These are phyloP conservation scores for Chondrosia reniformis DNA, from an alignment of 37 sponge, comb jelly and placozoan genomes.

Conservation along the genomic window DNA sequence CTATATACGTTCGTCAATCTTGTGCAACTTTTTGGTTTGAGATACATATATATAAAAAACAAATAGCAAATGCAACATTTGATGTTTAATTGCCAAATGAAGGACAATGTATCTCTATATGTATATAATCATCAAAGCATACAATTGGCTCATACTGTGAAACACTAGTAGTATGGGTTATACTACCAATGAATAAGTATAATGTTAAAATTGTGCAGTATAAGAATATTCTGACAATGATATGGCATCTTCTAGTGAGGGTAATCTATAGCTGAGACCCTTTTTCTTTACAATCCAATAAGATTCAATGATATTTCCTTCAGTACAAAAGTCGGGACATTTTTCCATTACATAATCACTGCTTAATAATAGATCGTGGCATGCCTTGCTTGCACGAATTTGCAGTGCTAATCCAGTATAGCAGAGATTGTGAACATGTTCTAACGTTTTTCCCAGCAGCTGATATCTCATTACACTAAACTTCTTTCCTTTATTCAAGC, in stretches of 20 bases:
- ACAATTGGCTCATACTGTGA: too few species aligned
- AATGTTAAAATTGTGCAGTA: too few species aligned
- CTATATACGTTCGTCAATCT: too few species aligned
- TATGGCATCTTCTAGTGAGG: constrained; percentile 49
- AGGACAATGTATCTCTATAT: too few species aligned
- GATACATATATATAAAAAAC: too few species aligned
- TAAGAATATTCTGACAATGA: constrained; percentile 62
- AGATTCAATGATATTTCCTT: constrained; percentile 50
- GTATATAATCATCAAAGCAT: too few species aligned
- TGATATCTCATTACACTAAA: constrained; percentile 51
- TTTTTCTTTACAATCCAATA: constrained; percentile 68
- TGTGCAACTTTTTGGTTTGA: too few species aligned
- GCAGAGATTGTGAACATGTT: constrained; percentile 38
- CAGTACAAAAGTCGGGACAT: constrained; percentile 53
- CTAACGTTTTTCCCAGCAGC: constrained; percentile 48
- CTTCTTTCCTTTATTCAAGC: background rate
- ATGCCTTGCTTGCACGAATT: constrained; percentile 62
- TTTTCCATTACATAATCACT: constrained; percentile 64
- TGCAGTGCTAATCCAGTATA: constrained; percentile 66
- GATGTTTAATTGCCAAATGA: too few species aligned
- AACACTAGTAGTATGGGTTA: background rate
- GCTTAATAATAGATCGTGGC: constrained; percentile 29
- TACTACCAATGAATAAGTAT: too few species aligned
- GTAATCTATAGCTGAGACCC: constrained; percentile 34
- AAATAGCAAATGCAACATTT: too few species aligned